Evolutionary conservation across 1,140 invertebrate species (phyloP).

Genomic region (Ylistrum balloti): DNA sequence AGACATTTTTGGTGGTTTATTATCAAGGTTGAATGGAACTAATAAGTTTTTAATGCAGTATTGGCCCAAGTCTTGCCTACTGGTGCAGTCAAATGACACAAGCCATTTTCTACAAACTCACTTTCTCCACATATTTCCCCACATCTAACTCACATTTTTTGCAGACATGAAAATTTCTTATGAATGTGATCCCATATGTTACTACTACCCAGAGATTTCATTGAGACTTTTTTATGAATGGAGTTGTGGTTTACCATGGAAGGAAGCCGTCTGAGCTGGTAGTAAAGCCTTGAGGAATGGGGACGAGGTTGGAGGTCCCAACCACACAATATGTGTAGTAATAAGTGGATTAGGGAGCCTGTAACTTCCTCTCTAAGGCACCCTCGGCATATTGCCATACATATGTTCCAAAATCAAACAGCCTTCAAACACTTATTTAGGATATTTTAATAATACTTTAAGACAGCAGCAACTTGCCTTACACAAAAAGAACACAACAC

Average conservation of each 20-base stretch:
- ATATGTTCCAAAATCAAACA: constrained; percentile 40
- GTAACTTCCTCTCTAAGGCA: background rate
- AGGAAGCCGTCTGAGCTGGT: background rate
- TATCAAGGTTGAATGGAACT: constrained; percentile 33
- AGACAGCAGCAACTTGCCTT: background rate
- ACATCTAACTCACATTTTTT: constrained; percentile 11
- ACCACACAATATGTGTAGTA: constrained; percentile 12
- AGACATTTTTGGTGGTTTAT: constrained; percentile 28
- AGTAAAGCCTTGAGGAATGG: background rate
- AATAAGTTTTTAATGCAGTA: constrained; percentile 36
- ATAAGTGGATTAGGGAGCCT: constrained; percentile 26
- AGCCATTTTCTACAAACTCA: constrained; percentile 14
- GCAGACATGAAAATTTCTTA: constrained; percentile 19
- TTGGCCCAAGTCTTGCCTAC: constrained; percentile 13
- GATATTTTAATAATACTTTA: background rate
- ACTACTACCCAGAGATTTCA: constrained; percentile 6
- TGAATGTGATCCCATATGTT: constrained; percentile 38
- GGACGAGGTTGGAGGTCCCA: constrained; percentile 28
- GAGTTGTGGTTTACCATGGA: constrained; percentile 21
- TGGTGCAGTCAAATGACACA: background rate
- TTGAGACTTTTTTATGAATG: constrained; percentile 29
- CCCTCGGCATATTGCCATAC: constrained; percentile 19
- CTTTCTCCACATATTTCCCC: background rate
- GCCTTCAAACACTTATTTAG: background rate
- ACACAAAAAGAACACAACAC: too few relatives aligned